Percentiles rank a stretch among this genome's conserved stretches.
These are phyloP conservation scores for Rallus limicola DNA, from an alignment of 2,113 vertebrate species.

Conservation along the genomic window DNA sequence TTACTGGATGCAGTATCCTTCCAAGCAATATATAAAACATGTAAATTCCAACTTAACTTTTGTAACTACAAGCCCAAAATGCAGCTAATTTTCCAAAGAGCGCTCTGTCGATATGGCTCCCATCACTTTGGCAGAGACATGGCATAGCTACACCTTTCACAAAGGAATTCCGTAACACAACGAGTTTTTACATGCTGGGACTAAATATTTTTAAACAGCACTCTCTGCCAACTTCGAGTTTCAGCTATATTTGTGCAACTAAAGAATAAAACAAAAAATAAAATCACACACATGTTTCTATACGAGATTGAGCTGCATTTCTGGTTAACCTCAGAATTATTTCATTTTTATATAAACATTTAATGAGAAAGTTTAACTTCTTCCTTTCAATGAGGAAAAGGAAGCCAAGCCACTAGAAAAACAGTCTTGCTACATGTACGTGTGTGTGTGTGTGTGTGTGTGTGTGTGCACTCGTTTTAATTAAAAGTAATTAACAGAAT, in stretches of 20 bases:
- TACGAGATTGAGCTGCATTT: constrained; percentile 61
- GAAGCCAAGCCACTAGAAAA: constrained; percentile 57
- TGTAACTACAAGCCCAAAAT: constrained; percentile 49
- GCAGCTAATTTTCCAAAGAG: constrained; percentile 44
- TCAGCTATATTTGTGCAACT: constrained; percentile 70
- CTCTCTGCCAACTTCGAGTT: constrained; percentile 63
- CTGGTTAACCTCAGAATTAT: constrained; percentile 70
- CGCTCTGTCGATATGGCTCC: constrained; percentile 40
- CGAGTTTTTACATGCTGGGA: constrained; percentile 74
- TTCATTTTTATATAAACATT: constrained; percentile 65
- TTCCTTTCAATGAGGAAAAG: constrained; percentile 58
- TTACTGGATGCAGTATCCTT: constrained; percentile 44
- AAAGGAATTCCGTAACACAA: constrained; percentile 74
- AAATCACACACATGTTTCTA: constrained; percentile 16
- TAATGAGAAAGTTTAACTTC: constrained; percentile 65
- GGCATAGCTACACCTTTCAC: constrained; percentile 68
- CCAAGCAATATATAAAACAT: constrained; percentile 55
- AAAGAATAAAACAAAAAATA: not conserved
- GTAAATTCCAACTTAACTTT: constrained; percentile 44
- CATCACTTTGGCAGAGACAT: constrained; percentile 63
- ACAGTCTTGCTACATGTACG: not conserved
- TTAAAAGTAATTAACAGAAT: constrained; percentile 61
- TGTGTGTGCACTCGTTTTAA: not conserved
- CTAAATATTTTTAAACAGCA: constrained; percentile 71
- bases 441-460: not conserved